Conservation (phyloP, 2,113 vertebrate genomes). For the Irena cyanogastra region DNA sequence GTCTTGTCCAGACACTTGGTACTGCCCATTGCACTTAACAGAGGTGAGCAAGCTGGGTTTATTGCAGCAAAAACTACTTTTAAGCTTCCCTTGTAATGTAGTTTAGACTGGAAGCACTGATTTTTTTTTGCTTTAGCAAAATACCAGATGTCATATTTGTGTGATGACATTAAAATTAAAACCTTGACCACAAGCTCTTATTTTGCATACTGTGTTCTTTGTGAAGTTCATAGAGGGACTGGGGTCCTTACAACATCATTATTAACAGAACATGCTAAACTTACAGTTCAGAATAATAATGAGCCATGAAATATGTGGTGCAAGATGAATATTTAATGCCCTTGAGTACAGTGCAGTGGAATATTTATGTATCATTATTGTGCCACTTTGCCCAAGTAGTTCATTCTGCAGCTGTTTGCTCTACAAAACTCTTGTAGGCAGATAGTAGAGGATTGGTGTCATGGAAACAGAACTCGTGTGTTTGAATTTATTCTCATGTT, state of each 20-base stretch:
- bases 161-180: background rate
- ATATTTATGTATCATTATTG: background rate
- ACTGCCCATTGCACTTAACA: slow-evolving; percentile 92
- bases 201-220: background rate
- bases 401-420: background rate
- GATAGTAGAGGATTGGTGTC: background rate
- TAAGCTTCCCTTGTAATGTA: background rate
- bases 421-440: background rate
- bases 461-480: background rate
- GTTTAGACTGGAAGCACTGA: background rate
- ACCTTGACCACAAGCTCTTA: background rate
- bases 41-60: slow-evolving; percentile 79
- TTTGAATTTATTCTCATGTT: background rate
- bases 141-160: background rate
- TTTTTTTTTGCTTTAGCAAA: background rate
- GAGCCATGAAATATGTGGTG: background rate
- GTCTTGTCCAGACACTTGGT: slow-evolving; percentile 95
- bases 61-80: background rate
- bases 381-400: background rate
- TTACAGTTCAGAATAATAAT: background rate
- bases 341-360: background rate
- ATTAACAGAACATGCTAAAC: background rate
- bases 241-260: background rate
- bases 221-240: background rate
- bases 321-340: background rate